These are phyloP conservation scores for Halcyon chelicuti DNA, from an alignment of 2,797 vertebrate species.

Conservation along the genomic window DNA sequence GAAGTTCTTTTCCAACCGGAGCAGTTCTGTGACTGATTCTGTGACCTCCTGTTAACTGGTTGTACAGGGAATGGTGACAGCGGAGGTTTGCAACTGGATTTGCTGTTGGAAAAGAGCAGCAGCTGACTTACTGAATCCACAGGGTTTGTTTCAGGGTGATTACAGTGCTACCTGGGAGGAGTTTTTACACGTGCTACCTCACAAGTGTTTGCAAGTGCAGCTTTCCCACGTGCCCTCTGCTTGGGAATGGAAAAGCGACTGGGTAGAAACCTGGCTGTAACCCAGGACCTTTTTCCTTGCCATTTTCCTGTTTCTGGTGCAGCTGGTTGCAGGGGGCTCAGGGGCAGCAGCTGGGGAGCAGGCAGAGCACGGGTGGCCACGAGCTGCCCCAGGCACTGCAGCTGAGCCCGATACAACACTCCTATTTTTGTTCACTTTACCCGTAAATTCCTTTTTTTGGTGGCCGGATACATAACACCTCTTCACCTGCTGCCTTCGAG, in stretches of 20 bases:
- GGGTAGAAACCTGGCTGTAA: not conserved
- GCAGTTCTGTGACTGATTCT: too few relatives aligned
- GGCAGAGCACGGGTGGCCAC: accelerated
- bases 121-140: not conserved
- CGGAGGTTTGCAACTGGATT: not conserved
- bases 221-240: not conserved
- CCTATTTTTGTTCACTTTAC: not conserved
- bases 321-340: not conserved
- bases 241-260: not conserved
- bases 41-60: not conserved
- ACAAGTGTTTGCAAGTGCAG: not conserved
- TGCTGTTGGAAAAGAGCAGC: not conserved
- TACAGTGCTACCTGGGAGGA: not conserved
- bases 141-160: not conserved
- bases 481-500: not conserved
- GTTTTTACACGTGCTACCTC: too few relatives aligned
- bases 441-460: not conserved
- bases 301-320: not conserved
- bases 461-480: not conserved
- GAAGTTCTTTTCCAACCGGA: too few relatives aligned
- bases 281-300: not conserved
- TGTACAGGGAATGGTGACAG: not conserved
- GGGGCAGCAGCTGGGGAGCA: not conserved
- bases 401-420: not conserved
- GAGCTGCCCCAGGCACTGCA: accelerated